Percentiles rank a stretch among this genome's conserved stretches.
Evolutionary conservation across 2,113 vertebrate species (phyloP).

Genomic region (Phaethon lepturus): DNA sequence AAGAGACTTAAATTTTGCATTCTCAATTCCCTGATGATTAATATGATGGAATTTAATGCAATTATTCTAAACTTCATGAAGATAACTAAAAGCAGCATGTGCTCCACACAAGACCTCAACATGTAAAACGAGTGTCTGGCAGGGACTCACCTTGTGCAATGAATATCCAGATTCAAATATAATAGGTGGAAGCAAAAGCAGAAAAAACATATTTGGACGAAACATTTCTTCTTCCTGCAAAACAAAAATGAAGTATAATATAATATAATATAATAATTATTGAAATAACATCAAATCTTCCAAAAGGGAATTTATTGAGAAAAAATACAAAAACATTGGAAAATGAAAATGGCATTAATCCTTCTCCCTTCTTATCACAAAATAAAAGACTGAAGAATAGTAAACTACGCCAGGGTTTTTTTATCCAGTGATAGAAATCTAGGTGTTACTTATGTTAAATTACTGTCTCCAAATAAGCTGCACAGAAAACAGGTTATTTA

Average conservation of each 20-base stretch:
- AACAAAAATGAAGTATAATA: slow-evolving; percentile 12
- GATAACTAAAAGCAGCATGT: background rate
- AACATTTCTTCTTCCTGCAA: slow-evolving; percentile 98
- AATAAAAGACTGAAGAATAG: background rate
- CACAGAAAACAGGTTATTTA: background rate
- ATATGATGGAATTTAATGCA: background rate
- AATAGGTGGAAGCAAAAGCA: slow-evolving; percentile 95
- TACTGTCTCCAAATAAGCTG: background rate
- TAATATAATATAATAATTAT: background rate
- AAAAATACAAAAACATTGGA: background rate
- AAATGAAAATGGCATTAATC: background rate
- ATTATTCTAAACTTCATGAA: background rate
- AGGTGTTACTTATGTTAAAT: background rate
- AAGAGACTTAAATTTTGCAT: background rate
- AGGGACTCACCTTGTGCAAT: slow-evolving; percentile 90
- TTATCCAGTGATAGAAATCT: background rate
- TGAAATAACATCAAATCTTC: background rate
- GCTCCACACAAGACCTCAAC: background rate
- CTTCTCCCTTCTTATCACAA: background rate
- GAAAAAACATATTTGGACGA: slow-evolving; percentile 99
- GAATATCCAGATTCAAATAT: slow-evolving; percentile 99
- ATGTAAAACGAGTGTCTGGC: background rate
- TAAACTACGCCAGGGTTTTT: background rate
- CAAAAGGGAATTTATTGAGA: background rate
- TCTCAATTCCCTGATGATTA: background rate